phyloP scores from a whole-genome alignment of 2,113 vertebrate genomes.

The Nesospiza acunhae region DNA sequence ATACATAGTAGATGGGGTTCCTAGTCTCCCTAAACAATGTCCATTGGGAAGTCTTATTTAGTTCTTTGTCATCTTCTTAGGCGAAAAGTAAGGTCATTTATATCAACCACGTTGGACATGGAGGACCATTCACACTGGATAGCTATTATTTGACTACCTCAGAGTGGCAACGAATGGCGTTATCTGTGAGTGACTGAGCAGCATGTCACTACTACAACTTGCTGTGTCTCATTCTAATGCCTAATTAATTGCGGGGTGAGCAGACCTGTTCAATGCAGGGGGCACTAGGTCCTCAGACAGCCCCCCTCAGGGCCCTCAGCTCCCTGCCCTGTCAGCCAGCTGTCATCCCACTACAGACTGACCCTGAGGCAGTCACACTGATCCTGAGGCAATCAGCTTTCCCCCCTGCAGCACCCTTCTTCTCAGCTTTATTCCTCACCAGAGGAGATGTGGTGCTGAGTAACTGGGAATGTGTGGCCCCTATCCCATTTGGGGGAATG shows the following conservation, averaged over 20 bases:
- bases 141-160: background rate
- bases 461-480: background rate
- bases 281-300: background rate
- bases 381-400: background rate
- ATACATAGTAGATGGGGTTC: background rate
- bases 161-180: background rate
- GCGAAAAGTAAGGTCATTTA: background rate
- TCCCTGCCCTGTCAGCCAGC: background rate
- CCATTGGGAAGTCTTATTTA: background rate
- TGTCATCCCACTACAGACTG: background rate
- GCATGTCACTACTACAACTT: background rate
- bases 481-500: background rate
- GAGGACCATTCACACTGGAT: background rate
- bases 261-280: background rate
- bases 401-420: fast-evolving
- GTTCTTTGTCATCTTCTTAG: background rate
- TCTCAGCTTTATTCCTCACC: background rate
- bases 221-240: background rate
- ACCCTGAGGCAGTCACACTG: background rate
- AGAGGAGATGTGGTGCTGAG: background rate
- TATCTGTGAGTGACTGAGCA: background rate
- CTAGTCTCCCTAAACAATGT: background rate
- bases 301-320: background rate
- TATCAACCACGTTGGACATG: fast-evolving
- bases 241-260: background rate